Conservation (phyloP, 2,113 vertebrate genomes). For the Anolis sagrei region DNA sequence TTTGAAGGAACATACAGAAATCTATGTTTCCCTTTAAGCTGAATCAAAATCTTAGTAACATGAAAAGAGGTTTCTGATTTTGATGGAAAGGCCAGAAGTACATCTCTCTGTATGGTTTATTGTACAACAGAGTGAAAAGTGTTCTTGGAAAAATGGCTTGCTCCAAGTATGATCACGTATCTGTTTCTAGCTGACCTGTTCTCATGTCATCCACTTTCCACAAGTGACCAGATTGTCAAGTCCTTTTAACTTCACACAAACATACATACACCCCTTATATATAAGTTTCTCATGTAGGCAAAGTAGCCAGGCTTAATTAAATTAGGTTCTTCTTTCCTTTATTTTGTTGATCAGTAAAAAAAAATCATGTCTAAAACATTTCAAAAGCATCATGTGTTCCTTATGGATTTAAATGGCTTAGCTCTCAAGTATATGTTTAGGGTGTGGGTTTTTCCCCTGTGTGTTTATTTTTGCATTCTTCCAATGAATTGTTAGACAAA, state of each 20-base stretch:
- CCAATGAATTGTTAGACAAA: neutral
- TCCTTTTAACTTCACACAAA: neutral
- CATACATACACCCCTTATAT: constrained; percentile 10
- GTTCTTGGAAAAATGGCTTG: rapidly evolving
- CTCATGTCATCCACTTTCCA: constrained; percentile 30
- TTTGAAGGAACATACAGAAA: neutral
- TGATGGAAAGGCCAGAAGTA: rapidly evolving
- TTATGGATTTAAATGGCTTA: neutral
- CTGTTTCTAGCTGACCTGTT: neutral
- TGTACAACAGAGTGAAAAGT: rapidly evolving
- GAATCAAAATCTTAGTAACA: neutral
- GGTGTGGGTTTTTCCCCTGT: neutral
- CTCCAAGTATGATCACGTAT: neutral
- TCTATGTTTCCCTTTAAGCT: neutral
- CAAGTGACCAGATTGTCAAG: constrained; percentile 8
- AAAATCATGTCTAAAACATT: neutral
- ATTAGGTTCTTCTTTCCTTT: neutral
- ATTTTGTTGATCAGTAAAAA: neutral
- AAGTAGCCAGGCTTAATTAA: neutral
- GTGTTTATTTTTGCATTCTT: constrained; percentile 42
- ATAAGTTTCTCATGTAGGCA: neutral
- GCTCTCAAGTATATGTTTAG: neutral
- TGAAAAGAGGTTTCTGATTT: neutral
- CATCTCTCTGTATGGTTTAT: neutral
- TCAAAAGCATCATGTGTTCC: neutral